Conservation (phyloP, 2,797 vertebrate genomes). For the Fistularia tabacaria region DNA sequence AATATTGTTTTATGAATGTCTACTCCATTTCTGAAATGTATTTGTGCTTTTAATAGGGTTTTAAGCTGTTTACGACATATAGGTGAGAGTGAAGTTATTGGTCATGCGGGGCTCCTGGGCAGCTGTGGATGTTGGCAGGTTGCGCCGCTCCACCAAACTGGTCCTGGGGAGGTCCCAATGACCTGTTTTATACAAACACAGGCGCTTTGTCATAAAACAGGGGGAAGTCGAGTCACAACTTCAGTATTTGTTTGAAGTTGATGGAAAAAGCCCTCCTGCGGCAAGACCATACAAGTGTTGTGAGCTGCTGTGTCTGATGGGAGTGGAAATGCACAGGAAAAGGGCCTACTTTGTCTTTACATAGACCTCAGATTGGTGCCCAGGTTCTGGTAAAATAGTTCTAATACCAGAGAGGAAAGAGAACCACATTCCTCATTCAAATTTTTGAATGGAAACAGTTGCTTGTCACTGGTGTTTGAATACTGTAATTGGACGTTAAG, state of each 20-base stretch:
- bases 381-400: constrained; percentile 64
- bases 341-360: constrained; percentile 49
- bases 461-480: constrained; percentile 46
- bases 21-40: constrained; percentile 68
- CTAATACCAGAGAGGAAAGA: constrained; percentile 42
- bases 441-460: constrained; percentile 61
- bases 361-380: constrained; percentile 45
- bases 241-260: constrained; percentile 67
- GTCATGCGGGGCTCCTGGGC: constrained; percentile 51
- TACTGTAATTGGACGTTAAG: constrained; percentile 64
- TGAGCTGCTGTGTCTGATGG: constrained; percentile 55
- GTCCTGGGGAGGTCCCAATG: constrained; percentile 77
- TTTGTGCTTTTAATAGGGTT: constrained; percentile 73
- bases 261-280: constrained; percentile 64
- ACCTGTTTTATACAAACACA: constrained; percentile 80
- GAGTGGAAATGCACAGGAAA: constrained; percentile 49
- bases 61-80: constrained; percentile 74
- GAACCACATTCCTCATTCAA: constrained; percentile 48
- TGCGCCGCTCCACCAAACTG: constrained; percentile 49
- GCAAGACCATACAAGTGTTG: constrained; percentile 45
- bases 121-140: constrained; percentile 70
- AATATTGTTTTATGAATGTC: constrained; percentile 74
- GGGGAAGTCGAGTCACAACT: constrained; percentile 72
- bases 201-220: constrained; percentile 68
- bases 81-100: constrained; percentile 71